phyloP scores from a whole-genome alignment of 2,113 vertebrate genomes.

The Meles meles region DNA sequence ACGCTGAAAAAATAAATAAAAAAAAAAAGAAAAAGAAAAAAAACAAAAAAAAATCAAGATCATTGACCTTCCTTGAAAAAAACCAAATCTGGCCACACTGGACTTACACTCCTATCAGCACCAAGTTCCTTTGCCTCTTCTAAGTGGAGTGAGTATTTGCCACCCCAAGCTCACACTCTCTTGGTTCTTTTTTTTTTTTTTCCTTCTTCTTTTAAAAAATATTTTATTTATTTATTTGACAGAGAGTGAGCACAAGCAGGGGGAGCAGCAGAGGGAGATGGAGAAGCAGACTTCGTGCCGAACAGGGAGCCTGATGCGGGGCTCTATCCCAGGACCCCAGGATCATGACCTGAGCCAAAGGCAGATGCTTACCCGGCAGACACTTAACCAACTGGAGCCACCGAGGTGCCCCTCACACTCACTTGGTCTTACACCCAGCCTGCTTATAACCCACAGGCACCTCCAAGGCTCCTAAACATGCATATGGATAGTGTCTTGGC shows the following conservation, averaged over 20 bases:
- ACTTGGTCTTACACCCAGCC: neutral
- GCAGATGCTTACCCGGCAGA: no score
- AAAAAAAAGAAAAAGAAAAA: neutral
- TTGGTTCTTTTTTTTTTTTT: neutral
- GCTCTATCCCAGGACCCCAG: no score
- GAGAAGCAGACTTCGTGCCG: no score
- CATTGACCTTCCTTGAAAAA: neutral
- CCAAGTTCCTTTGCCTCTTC: neutral
- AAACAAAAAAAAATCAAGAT: neutral
- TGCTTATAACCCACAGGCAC: neutral
- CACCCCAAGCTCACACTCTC: neutral
- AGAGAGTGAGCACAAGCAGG: no score
- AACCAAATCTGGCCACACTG: neutral
- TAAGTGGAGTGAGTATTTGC: fast-evolving
- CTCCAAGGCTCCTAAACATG: neutral
- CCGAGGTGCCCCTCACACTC: neutral
- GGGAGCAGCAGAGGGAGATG: no score
- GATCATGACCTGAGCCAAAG: no score
- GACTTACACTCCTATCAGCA: fast-evolving
- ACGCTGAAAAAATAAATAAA: neutral
- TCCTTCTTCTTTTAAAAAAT: no score
- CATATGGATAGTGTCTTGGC: neutral
- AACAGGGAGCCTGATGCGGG: no score
- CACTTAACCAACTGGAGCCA: no score
- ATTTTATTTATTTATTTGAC: no score